Base-by-base conservation (phyloP, 2,888 invertebrate species). In the Drosophila falleni region DNA sequence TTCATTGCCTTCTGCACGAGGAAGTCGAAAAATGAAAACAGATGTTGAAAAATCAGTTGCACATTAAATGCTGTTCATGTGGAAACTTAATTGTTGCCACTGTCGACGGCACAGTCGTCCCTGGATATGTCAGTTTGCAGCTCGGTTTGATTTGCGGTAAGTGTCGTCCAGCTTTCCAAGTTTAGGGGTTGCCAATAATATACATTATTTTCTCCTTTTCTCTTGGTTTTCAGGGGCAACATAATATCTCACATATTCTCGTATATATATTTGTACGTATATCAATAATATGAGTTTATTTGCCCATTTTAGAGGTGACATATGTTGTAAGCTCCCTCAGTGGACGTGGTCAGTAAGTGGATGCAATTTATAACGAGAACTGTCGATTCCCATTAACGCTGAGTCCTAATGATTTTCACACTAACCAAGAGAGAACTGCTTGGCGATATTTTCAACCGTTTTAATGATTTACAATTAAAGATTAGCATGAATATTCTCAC, bases 11-110 rank as follows among this genome's bases (percentile, higher is more conserved):
- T 67, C 72, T 54, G 66, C 70, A 67, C 81, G 55, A 82, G 83
- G 62, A 73, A 78, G 71, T 74, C 70, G 67, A 74, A 89, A 91
- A 91, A 91, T 91, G 85, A 85, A 91, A 90, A 84, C 91, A 91
- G 91, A 91, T 90, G 90, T 91, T 88, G 89, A 76, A 89, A 90
- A 90, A 91, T 90, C 91, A 91, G 90, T 82, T 87, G 87, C 90
- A 89, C 90, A 90, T 90, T 90, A 91, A 91, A 90, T 77, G 81
- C 89, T 80, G 82, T 82, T 89, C 90, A 90, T 89, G 90, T 90
- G 90, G 91, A 90, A 90, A 91, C 89, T 89, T 90, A 87, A 90
- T 90, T 90, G 85, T 89, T 87, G 89, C 89, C 86, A 80, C 89
- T 72, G 67, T 74, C 73, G 42, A 39, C 49, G 44, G 33, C 64